Conservation (phyloP, 2,888 invertebrate species). For the Thysanoteuthis rhombus region DNA sequence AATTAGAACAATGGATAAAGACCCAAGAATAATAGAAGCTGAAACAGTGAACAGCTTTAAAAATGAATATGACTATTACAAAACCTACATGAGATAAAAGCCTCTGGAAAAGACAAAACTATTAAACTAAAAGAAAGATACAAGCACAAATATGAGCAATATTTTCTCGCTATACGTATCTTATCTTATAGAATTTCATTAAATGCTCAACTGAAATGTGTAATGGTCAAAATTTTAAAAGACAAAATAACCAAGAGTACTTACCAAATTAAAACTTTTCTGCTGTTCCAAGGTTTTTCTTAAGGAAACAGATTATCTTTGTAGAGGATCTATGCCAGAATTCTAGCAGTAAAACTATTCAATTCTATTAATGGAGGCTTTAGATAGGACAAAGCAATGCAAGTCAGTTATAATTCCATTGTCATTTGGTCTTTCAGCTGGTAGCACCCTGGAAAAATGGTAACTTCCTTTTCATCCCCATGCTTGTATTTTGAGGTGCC, state of each 20-base stretch:
- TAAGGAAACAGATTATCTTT: neutral
- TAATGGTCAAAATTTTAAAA: neutral
- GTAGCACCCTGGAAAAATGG: neutral
- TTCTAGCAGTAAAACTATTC: neutral
- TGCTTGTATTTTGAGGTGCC: neutral
- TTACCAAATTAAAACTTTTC: neutral
- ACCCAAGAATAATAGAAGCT: no score
- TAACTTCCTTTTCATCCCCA: neutral
- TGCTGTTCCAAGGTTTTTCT: neutral
- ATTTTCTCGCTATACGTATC: no score
- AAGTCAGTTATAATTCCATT: neutral
- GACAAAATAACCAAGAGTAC: neutral
- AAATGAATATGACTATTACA: no score
- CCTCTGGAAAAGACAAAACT: no score
- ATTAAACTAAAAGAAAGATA: no score
- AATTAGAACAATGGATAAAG: no score
- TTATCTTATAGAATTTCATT: no score
- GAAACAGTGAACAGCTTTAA: no score
- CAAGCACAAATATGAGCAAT: no score
- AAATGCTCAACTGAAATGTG: no score
- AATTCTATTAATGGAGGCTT: neutral
- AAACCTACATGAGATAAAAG: no score
- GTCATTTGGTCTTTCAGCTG: neutral
- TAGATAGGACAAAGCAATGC: neutral
- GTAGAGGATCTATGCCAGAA: neutral